Evolutionary conservation across 2,888 invertebrate genomes (phyloP).

Genomic region (Caenorhabditis sp.): DNA sequence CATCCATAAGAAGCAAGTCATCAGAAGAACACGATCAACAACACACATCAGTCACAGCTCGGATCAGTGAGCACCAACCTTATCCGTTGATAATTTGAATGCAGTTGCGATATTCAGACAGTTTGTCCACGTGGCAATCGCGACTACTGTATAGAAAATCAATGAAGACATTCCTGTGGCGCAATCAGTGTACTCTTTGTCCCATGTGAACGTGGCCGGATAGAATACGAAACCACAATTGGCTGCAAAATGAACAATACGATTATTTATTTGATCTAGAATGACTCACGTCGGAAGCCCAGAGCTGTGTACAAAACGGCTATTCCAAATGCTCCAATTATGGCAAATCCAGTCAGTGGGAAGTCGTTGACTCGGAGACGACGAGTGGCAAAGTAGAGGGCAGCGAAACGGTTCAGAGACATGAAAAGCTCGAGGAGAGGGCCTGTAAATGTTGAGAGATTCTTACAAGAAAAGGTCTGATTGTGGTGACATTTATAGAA

Average conservation of each 20-base stretch:
- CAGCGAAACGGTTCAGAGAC: constrained; percentile 54
- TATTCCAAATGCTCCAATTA: constrained; percentile 31
- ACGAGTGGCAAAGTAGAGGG: constrained; percentile 48
- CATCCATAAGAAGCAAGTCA: not conserved
- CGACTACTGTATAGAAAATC: constrained; percentile 46
- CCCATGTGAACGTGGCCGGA: constrained; percentile 49
- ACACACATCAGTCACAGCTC: not conserved
- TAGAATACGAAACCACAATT: constrained; percentile 56
- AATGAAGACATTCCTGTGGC: constrained; percentile 40
- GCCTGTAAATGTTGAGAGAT: constrained; percentile 13
- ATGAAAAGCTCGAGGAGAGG: constrained; percentile 51
- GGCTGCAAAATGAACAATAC: constrained; percentile 18
- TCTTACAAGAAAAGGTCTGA: no score
- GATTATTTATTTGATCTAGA: no score
- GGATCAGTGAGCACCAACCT: constrained; percentile 12
- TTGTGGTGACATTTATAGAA: no score
- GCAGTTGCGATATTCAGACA: constrained; percentile 53
- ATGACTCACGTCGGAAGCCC: constrained; percentile 47
- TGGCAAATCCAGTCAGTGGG: constrained; percentile 47
- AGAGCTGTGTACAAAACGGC: constrained; percentile 39
- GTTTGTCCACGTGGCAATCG: constrained; percentile 48
- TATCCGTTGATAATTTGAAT: constrained; percentile 29
- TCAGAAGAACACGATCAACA: not conserved
- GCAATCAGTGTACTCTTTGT: constrained; percentile 37
- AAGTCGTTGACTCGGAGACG: constrained; percentile 36